Base-by-base conservation (phyloP, 2,888 invertebrate species). In the Lycia hirtaria region DNA sequence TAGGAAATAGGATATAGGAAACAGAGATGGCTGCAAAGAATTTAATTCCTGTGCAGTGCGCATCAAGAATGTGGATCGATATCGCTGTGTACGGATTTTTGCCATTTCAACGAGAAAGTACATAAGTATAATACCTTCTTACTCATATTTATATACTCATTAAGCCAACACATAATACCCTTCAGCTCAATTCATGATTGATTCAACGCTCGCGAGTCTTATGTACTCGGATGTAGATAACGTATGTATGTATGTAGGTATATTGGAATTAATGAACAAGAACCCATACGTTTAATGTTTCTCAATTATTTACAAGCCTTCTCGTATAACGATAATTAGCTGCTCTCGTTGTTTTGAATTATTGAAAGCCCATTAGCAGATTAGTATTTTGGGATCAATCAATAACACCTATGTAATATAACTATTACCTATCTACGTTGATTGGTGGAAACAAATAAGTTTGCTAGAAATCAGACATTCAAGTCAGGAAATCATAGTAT, bases 311-410 rank as follows among this genome's bases (percentile, higher is more conserved):
- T 64, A 73, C 63, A 38, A 26, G 57, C 44, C 44, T 50, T 32
- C 54, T 49, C 68, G 49, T 56, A 65, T 60, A 60, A 43, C 37
- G 56, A 47, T 66, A 68, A 71, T 77, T 72, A 73, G 50, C 57
- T 67, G 72, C 71, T 76, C 73, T 72, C 30, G 53, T 43, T 48
- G 59, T 56, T 60, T 60, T 78, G 68, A 68, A 75, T 73, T 67
- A 77, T 77, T 75, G 69, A 73, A 43, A 53, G 38, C 56, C 57
- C 71, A 69, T 68, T 70, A 67, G 51, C n/a, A n/a, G 20, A 37
- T 35, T 30, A 41, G 53, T 56, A 28, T 37, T 22, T 49, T 35
- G 30, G 43, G 52, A 61, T 64, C 62, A 62, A 64, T 65, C 49
- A 51, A 48, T 44, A 54, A 10, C 15, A 24, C 15, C 15, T 28